Conservation (phyloP, 2,113 vertebrate genomes). For the Stegastes partitus region DNA sequence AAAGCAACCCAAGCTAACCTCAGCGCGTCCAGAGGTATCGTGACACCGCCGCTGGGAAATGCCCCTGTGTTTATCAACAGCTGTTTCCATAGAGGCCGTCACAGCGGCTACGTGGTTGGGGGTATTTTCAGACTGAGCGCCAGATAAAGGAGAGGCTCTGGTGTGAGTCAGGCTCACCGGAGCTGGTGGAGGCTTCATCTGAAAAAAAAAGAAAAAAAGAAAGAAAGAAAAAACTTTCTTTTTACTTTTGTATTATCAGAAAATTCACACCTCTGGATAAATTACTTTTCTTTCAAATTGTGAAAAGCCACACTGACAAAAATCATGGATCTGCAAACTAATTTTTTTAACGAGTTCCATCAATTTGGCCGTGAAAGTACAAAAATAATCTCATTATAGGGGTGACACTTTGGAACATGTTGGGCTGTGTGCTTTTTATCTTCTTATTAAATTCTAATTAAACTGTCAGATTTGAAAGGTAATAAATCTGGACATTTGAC, state of each 20-base stretch:
- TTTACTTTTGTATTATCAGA: background rate
- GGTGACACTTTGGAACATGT: background rate
- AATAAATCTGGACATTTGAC: background rate
- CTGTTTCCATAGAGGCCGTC: slow-evolving; percentile 70
- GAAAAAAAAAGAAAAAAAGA: slow-evolving; percentile 48
- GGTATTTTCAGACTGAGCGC: slow-evolving; percentile 67
- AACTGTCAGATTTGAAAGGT: slow-evolving; percentile 22
- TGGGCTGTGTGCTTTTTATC: background rate
- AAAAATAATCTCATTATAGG: slow-evolving; percentile 1
- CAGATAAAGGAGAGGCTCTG: slow-evolving; percentile 26
- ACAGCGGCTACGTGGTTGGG: slow-evolving; percentile 12
- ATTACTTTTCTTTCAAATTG: background rate
- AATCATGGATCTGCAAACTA: background rate
- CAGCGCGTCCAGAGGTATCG: slow-evolving; percentile 48
- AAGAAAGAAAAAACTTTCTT: background rate
- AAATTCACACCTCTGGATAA: slow-evolving; percentile 1
- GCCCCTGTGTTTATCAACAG: slow-evolving; percentile 68
- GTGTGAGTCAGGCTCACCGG: slow-evolving; percentile 38
- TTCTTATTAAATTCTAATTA: background rate
- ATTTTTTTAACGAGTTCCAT: background rate
- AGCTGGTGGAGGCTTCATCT: slow-evolving; percentile 58
- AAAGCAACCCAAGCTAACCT: slow-evolving; percentile 73
- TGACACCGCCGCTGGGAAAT: slow-evolving; percentile 61
- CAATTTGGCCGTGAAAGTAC: background rate
- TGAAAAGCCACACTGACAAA: background rate